A percentile compares a stretch with the other conserved stretches of the same genome.
These are phyloP conservation scores for Tichodroma muraria DNA, from an alignment of 2,113 vertebrate genomes.

Conservation along the genomic window DNA sequence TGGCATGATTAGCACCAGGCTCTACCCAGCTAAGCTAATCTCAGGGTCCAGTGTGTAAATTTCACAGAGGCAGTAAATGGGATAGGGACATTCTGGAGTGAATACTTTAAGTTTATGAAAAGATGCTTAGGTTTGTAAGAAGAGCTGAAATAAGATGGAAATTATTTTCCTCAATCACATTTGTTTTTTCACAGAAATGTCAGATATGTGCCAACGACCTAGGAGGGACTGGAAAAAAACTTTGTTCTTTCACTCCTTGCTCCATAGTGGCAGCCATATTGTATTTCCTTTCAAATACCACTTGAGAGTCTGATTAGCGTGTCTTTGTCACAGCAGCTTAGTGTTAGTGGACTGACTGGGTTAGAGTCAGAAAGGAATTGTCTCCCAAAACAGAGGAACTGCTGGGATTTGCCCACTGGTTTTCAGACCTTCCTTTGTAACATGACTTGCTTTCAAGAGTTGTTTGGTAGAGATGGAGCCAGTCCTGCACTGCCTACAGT, in stretches of 20 bases:
- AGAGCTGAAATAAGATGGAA: neutral
- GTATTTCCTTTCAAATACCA: neutral
- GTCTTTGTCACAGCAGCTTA: neutral
- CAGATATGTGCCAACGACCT: neutral
- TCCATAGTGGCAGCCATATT: neutral
- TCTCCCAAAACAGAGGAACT: neutral
- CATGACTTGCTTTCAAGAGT: neutral
- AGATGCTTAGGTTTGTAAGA: neutral
- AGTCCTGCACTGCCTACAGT: neutral
- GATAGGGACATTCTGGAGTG: neutral
- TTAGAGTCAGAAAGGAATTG: neutral
- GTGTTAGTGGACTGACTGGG: neutral
- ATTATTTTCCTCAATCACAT: neutral
- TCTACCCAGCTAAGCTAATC: neutral
- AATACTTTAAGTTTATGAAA: neutral
- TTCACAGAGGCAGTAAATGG: neutral
- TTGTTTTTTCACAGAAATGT: neutral
- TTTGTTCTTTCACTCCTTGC: neutral
- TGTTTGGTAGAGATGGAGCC: neutral
- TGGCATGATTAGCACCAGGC: neutral
- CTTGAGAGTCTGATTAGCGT: neutral
- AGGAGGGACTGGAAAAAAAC: neutral
- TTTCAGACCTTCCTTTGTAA: neutral
- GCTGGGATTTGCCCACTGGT: neutral
- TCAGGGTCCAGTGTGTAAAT: neutral